phyloP scores from a whole-genome alignment of 1,140 invertebrate species.

The Caenorhabditis tropicalis region DNA sequence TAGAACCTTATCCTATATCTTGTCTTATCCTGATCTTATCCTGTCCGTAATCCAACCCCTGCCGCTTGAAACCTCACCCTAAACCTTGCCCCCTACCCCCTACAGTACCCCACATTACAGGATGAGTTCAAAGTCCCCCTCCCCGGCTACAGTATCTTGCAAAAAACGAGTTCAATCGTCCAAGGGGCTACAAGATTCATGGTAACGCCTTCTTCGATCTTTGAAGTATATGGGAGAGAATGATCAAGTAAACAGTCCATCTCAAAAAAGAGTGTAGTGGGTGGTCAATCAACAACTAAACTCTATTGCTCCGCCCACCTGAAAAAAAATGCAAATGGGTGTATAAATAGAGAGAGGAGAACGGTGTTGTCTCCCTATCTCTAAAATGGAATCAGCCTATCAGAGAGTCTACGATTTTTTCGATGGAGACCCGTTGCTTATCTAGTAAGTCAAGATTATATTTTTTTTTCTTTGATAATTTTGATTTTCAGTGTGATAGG shows the following conservation, averaged over 20 bases:
- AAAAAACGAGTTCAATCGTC: not conserved
- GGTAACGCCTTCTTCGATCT: not conserved
- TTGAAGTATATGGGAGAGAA: not conserved
- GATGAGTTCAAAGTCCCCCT: not conserved
- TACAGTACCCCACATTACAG: not conserved
- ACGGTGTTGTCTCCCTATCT: not conserved
- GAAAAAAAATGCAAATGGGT: not conserved
- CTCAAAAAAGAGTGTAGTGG: constrained; percentile 4
- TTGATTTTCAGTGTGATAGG: constrained; percentile 44
- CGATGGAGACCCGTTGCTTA: constrained; percentile 8
- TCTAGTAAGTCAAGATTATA: constrained; percentile 9
- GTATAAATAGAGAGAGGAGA: not conserved
- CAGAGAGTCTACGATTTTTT: constrained; percentile 27
- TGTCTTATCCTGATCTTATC: too few relatives aligned
- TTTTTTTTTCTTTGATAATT: not conserved
- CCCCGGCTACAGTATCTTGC: not conserved
- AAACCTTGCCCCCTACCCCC: not conserved
- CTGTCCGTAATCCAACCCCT: too few relatives aligned
- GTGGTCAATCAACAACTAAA: not conserved
- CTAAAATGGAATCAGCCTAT: constrained; percentile 27
- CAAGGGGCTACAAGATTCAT: not conserved
- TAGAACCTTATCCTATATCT: too few relatives aligned
- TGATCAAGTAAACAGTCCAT: not conserved
- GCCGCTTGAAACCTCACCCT: too few relatives aligned
- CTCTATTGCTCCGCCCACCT: constrained; percentile 37